Evolutionary conservation across 2,113 vertebrate species (phyloP).

Genomic region (Gopherus evgoodei): DNA sequence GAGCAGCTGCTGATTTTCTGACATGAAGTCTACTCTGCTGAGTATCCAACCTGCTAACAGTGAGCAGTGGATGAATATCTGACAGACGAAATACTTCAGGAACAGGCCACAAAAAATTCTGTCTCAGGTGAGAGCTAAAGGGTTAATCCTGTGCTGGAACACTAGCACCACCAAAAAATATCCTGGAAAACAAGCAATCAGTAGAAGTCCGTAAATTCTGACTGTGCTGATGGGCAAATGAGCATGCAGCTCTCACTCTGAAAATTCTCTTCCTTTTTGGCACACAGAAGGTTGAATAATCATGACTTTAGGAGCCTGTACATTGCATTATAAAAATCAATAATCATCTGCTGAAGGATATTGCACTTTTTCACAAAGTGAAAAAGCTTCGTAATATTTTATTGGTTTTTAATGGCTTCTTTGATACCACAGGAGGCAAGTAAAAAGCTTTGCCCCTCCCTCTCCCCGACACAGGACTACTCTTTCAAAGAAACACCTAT

Average conservation of each 20-base stretch:
- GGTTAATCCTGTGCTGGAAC: slow-evolving; percentile 79
- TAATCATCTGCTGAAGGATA: slow-evolving; percentile 58
- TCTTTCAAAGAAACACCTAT: slow-evolving; percentile 21
- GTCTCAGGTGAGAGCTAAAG: slow-evolving; percentile 73
- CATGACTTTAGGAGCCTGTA: slow-evolving; percentile 52
- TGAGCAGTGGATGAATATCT: slow-evolving; percentile 69
- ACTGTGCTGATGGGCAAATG: slow-evolving; percentile 52
- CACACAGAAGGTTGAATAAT: slow-evolving; percentile 46
- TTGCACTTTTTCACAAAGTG: slow-evolving; percentile 51
- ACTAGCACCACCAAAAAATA: slow-evolving; percentile 62
- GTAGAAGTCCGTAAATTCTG: slow-evolving; percentile 54
- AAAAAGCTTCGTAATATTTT: slow-evolving; percentile 47
- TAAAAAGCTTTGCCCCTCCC: slow-evolving; percentile 41
- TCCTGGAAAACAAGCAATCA: not conserved
- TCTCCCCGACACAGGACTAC: slow-evolving; percentile 30
- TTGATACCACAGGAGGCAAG: slow-evolving; percentile 55
- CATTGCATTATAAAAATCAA: slow-evolving; percentile 67
- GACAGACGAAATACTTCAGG: slow-evolving; percentile 73
- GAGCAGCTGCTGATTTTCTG: slow-evolving; percentile 85
- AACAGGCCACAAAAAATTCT: slow-evolving; percentile 40
- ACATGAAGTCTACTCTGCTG: slow-evolving; percentile 80
- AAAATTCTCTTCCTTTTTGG: slow-evolving; percentile 48
- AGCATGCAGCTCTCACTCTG: slow-evolving; percentile 22
- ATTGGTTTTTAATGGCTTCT: slow-evolving; percentile 65
- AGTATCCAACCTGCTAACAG: slow-evolving; percentile 78